phyloP scores from a whole-genome alignment of 1,140 invertebrate species.

The Apolygus lucorum region DNA sequence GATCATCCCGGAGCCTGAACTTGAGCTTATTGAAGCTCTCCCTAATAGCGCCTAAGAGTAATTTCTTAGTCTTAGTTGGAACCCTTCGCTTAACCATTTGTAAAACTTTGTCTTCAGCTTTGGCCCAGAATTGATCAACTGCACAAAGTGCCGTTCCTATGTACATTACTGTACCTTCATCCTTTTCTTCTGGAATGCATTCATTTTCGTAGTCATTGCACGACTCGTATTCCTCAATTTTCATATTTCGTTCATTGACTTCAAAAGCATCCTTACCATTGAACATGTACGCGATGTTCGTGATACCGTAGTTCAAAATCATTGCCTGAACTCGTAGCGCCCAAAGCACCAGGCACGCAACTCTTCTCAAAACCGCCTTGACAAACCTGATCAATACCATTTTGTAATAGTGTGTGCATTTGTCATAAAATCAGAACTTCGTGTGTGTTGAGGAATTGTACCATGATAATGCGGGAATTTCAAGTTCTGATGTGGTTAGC shows the following conservation, averaged over 20 bases:
- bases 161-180: too few relatives aligned
- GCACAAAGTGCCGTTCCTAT: not conserved
- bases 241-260: not conserved
- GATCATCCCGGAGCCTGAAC: not conserved
- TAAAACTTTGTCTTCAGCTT: not conserved
- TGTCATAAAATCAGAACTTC: too few relatives aligned
- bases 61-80: not conserved
- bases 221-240: not conserved
- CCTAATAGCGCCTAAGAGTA: not conserved
- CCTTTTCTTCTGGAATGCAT: not conserved
- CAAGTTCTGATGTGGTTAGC: too few relatives aligned
- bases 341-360: not conserved
- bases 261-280: not conserved
- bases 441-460: not conserved
- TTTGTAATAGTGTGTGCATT: too few relatives aligned
- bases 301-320: not conserved
- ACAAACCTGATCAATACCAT: too few relatives aligned
- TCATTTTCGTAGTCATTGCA: not conserved
- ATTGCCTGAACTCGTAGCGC: not conserved
- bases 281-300: not conserved
- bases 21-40: not conserved
- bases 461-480: not conserved
- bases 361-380: too few relatives aligned
- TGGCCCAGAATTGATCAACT: not conserved
- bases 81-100: not conserved